A percentile compares a stretch with the other conserved stretches of the same genome.
Conservation (phyloP, 2,113 vertebrate species). For the Galeopterus variegatus region DNA sequence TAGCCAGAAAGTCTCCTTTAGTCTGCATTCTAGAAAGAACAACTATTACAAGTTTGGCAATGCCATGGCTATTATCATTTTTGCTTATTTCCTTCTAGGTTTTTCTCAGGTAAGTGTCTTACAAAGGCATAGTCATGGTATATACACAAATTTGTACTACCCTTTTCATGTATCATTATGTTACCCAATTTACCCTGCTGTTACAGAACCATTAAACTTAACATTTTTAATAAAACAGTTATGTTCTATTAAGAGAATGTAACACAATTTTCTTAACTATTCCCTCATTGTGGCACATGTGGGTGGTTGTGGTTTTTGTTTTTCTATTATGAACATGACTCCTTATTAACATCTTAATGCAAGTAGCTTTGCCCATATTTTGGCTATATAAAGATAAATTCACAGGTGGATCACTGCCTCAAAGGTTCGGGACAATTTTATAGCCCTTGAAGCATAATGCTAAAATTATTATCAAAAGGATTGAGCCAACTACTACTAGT, state of each 20-base stretch:
- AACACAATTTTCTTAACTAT: conserved; percentile 13
- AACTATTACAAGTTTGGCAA: neutral
- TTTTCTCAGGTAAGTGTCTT: neutral
- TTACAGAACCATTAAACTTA: neutral
- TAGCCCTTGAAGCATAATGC: conserved; percentile 19
- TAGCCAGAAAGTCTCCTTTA: neutral
- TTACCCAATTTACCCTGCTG: neutral
- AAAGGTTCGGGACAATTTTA: conserved; percentile 1
- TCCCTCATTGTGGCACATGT: neutral
- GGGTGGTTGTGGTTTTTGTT: neutral
- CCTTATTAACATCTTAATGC: conserved; percentile 11
- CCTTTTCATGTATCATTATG: neutral
- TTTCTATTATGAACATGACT: neutral
- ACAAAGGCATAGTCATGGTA: neutral
- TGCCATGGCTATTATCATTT: neutral
- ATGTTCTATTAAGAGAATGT: neutral
- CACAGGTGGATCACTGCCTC: neutral
- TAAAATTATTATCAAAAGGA: conserved; percentile 50
- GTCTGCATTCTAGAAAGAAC: neutral
- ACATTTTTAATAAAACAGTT: neutral
- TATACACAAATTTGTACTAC: neutral
- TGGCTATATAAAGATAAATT: conserved; percentile 52
- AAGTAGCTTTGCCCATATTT: conserved; percentile 21
- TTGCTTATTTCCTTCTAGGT: conserved; percentile 33
- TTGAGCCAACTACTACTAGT: neutral